phyloP scores from a whole-genome alignment of 2,113 vertebrate species.

The Myiopsitta monachus region DNA sequence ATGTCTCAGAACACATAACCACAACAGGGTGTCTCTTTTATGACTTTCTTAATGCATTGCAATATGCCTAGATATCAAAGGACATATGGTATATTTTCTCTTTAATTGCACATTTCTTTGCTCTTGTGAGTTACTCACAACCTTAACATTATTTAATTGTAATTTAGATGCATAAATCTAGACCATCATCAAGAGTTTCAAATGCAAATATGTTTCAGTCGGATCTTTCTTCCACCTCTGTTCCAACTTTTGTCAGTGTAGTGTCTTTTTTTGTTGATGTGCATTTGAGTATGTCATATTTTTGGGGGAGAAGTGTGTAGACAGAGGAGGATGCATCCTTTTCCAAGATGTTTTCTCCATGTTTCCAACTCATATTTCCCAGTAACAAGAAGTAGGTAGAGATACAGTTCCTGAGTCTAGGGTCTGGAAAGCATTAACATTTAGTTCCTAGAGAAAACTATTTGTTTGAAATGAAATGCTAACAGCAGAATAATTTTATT shows the following conservation, averaged over 20 bases:
- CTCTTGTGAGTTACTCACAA: constrained; percentile 42
- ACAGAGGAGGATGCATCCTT: background rate
- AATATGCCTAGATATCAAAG: constrained; percentile 59
- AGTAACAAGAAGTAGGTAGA: background rate
- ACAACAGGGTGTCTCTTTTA: constrained; percentile 67
- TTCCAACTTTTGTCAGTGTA: background rate
- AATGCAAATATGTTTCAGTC: background rate
- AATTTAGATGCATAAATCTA: constrained; percentile 41
- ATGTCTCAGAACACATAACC: constrained; percentile 63
- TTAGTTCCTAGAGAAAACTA: background rate
- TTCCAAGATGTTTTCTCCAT: background rate
- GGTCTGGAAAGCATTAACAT: background rate
- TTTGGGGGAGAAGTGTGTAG: background rate
- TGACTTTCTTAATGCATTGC: constrained; percentile 53
- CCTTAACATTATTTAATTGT: constrained; percentile 64
- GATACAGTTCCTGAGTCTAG: background rate
- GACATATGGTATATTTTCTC: constrained; percentile 65
- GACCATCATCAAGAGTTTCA: background rate
- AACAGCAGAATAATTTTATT: background rate
- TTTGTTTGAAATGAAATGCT: background rate
- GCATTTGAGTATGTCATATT: background rate
- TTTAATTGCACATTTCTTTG: constrained; percentile 64
- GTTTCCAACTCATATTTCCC: background rate
- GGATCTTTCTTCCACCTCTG: background rate
- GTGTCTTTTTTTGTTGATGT: background rate